These are phyloP conservation scores for Trachelus iudaicus DNA, from an alignment of 2,888 invertebrate genomes.

Conservation along the genomic window DNA sequence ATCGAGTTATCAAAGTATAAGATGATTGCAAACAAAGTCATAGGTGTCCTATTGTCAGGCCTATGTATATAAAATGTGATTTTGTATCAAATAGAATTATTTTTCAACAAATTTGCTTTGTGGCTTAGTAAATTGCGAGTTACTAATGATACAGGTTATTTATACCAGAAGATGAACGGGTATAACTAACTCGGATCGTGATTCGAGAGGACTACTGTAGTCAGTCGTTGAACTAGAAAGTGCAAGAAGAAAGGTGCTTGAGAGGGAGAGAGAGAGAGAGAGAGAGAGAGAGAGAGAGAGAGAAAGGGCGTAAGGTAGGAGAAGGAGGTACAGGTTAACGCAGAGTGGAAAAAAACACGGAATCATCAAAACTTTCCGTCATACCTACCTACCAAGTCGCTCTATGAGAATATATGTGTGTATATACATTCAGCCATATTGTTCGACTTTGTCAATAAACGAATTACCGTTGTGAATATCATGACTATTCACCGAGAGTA, in stretches of 20 bases:
- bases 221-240: slow-evolving; percentile 26
- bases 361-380: not conserved
- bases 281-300: not conserved
- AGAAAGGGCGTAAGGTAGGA: not conserved
- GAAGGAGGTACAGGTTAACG: not conserved
- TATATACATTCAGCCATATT: not conserved
- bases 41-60: not conserved
- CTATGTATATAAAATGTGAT: not conserved
- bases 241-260: slow-evolving; percentile 1
- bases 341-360: not conserved
- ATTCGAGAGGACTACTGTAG: not conserved
- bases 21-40: not conserved
- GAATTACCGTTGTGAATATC: not conserved
- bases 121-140: not conserved
- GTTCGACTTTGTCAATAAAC: not conserved
- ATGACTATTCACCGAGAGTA: not conserved
- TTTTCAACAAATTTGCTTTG: not conserved
- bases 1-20: not conserved
- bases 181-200: not conserved
- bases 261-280: not conserved
- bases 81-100: not conserved
- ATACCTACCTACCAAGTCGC: not conserved
- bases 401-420: not conserved
- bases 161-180: not conserved
- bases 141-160: not conserved